Evolutionary conservation across 1,140 invertebrate genomes (phyloP).

Genomic region (Whitmania pigra): DNA sequence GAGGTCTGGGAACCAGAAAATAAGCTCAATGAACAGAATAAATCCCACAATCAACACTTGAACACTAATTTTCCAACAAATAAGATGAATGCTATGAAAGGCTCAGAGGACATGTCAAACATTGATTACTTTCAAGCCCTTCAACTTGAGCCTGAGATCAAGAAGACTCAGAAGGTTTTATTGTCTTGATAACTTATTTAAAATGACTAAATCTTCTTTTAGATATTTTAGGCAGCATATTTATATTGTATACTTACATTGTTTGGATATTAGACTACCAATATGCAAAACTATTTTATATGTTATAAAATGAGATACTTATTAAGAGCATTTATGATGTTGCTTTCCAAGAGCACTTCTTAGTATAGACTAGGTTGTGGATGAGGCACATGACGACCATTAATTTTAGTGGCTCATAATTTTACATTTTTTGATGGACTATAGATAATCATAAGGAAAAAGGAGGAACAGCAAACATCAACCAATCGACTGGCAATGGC

Average conservation of each 20-base stretch:
- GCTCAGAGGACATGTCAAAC: background rate
- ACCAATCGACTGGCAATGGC: background rate
- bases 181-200: background rate
- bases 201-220: background rate
- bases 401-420: too few relatives aligned
- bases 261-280: too few relatives aligned
- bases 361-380: too few relatives aligned
- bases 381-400: too few relatives aligned
- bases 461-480: background rate
- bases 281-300: too few relatives aligned
- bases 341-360: too few relatives aligned
- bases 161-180: conserved; percentile 11
- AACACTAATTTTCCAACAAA: conserved; percentile 10
- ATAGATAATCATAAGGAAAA: conserved; percentile 8
- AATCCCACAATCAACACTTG: background rate
- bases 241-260: too few relatives aligned
- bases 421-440: too few relatives aligned
- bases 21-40: background rate
- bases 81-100: background rate
- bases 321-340: too few relatives aligned
- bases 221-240: background rate
- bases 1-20: conserved; percentile 12
- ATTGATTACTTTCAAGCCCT: conserved; percentile 17
- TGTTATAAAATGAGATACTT: too few relatives aligned
- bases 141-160: conserved; percentile 12